Evolutionary conservation across 2,797 vertebrate genomes (phyloP).

Genomic region (Gastrophryne carolinensis): DNA sequence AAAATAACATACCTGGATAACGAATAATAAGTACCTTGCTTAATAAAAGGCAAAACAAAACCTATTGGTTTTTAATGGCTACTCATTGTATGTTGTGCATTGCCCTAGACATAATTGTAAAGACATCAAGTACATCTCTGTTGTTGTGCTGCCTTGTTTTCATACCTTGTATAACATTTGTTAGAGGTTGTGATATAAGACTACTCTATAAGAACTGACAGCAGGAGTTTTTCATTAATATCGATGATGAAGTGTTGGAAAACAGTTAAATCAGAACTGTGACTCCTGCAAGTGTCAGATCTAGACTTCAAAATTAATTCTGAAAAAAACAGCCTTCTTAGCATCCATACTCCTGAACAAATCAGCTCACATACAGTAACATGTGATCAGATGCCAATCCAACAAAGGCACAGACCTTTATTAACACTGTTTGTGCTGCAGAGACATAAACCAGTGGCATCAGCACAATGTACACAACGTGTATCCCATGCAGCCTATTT

Average conservation of each 20-base stretch:
- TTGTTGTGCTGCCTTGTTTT: not conserved
- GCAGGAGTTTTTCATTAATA: not conserved
- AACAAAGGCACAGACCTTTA: constrained; percentile 49
- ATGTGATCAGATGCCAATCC: constrained; percentile 66
- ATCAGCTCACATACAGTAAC: constrained; percentile 59
- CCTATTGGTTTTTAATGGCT: too few species aligned
- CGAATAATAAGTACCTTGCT: too few species aligned
- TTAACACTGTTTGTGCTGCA: constrained; percentile 55
- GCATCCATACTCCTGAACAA: constrained; percentile 56
- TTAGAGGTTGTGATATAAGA: not conserved
- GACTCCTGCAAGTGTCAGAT: constrained; percentile 55
- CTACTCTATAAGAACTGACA: not conserved
- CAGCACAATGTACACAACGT: not conserved
- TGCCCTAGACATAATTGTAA: not conserved
- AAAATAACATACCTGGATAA: too few species aligned
- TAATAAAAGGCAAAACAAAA: too few species aligned
- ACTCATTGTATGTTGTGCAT: not conserved
- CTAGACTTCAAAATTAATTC: constrained; percentile 51
- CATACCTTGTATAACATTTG: not conserved
- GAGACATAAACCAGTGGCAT: not conserved
- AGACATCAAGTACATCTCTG: not conserved
- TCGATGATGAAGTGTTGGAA: not conserved
- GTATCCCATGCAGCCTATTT: not conserved
- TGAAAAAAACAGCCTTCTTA: constrained; percentile 45
- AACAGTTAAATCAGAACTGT: not conserved